Percentiles rank a stretch among this genome's conserved stretches.
These are phyloP conservation scores for Chrysina gloriosa DNA, from an alignment of 2,888 invertebrate species.

Conservation along the genomic window DNA sequence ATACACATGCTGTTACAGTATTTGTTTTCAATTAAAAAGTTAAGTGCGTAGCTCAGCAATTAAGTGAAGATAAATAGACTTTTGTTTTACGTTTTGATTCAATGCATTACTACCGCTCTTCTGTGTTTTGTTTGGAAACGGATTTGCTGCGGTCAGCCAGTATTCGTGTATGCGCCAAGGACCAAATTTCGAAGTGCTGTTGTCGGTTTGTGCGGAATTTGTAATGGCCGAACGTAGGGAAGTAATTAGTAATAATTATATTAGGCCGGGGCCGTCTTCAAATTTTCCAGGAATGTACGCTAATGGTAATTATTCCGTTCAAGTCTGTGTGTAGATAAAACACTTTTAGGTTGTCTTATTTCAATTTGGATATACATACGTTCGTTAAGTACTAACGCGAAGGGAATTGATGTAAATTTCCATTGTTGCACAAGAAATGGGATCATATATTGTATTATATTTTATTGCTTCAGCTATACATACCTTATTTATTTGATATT, in stretches of 20 bases:
- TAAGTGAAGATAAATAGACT: constrained; percentile 20
- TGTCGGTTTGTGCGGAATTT: neutral
- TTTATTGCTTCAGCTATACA: no score
- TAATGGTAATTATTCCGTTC: constrained; percentile 12
- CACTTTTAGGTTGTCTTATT: neutral
- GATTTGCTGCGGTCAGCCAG: neutral
- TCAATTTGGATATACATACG: neutral
- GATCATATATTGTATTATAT: no score
- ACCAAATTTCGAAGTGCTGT: neutral
- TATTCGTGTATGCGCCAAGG: neutral
- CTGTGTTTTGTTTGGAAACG: neutral
- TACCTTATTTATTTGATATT: no score
- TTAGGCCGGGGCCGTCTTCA: neutral
- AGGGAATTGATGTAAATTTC: no score
- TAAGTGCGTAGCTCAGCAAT: neutral
- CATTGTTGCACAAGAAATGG: no score
- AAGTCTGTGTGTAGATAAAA: neutral
- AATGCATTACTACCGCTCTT: constrained; percentile 6
- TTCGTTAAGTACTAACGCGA: no score
- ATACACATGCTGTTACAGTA: neutral
- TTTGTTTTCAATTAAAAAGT: constrained; percentile 29
- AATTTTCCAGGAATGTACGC: constrained; percentile 23
- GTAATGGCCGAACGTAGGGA: constrained; percentile 3
- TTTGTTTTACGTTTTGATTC: constrained; percentile 11
- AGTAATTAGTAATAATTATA: constrained; percentile 20